These are phyloP conservation scores for Miichthys miiuy DNA, from an alignment of 2,797 vertebrate genomes.

Conservation along the genomic window DNA sequence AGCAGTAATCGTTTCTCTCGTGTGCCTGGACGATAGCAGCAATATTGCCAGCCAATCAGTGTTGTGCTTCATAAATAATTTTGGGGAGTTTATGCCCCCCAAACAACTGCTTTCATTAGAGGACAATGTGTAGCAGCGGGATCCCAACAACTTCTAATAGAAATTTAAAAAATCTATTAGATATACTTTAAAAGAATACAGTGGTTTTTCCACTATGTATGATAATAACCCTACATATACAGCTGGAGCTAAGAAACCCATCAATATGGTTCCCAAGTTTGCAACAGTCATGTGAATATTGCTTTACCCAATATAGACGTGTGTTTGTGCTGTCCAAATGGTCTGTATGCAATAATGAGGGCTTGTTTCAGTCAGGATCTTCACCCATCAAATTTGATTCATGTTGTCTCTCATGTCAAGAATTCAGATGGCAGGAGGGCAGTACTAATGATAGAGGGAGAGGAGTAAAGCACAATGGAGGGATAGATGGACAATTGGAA, in stretches of 20 bases:
- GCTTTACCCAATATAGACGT: neutral
- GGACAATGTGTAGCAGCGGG: neutral
- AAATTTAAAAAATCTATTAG: neutral
- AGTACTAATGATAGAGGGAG: constrained; percentile 59
- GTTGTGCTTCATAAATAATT: constrained; percentile 20
- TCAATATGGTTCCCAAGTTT: neutral
- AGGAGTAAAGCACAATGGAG: constrained; percentile 51
- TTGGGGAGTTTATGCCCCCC: constrained; percentile 29
- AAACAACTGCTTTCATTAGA: constrained; percentile 2
- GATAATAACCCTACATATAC: neutral
- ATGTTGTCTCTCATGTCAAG: constrained; percentile 44
- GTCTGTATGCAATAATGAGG: constrained; percentile 41
- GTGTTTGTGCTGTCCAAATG: constrained; percentile 11
- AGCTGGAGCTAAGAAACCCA: neutral
- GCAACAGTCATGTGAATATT: neutral
- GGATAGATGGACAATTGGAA: constrained; percentile 40
- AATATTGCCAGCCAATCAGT: constrained; percentile 43
- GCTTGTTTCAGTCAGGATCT: constrained; percentile 43
- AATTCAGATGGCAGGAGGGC: constrained; percentile 47
- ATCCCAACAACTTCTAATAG: neutral
- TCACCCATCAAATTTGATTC: constrained; percentile 41
- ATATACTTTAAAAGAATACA: neutral
- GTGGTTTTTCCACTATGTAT: neutral
- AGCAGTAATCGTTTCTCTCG: constrained; percentile 15
- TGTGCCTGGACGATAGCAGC: constrained; percentile 10